Percentiles rank a stretch among this genome's conserved stretches.
These are phyloP conservation scores for Strix uralensis DNA, from an alignment of 2,113 vertebrate genomes.

Conservation along the genomic window DNA sequence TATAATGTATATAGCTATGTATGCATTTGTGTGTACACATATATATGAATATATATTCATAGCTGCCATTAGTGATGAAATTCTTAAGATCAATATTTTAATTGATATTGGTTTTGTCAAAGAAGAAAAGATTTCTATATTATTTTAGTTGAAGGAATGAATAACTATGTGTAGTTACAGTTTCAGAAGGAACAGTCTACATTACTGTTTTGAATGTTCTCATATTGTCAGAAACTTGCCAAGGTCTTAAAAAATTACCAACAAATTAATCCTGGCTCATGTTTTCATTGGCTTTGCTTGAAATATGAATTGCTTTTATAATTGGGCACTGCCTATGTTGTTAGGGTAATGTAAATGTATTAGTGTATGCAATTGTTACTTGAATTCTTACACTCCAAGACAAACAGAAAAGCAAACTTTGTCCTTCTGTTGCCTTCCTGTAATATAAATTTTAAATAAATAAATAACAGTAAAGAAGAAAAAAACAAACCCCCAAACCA, in stretches of 20 bases:
- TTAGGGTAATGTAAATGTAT: background rate
- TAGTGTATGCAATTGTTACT: background rate
- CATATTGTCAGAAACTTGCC: background rate
- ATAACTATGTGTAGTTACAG: background rate
- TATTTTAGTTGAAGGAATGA: background rate
- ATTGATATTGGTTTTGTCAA: background rate
- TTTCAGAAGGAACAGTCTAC: background rate
- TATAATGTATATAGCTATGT: background rate
- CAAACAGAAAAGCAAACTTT: background rate
- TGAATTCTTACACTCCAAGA: background rate
- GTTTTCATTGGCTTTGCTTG: background rate
- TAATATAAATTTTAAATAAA: background rate
- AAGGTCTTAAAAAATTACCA: background rate
- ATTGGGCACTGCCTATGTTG: background rate
- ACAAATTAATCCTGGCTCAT: background rate
- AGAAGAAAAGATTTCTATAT: background rate
- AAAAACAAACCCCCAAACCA: background rate
- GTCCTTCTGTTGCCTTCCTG: background rate
- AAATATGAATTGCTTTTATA: background rate
- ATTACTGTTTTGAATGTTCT: background rate
- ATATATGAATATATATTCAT: background rate
- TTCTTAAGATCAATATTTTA: background rate
- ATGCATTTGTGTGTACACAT: background rate
- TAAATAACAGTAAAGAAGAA: background rate
- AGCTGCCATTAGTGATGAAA: background rate